Base-by-base conservation (phyloP, 2,888 invertebrate species). In the Rotaria sp. region DNA sequence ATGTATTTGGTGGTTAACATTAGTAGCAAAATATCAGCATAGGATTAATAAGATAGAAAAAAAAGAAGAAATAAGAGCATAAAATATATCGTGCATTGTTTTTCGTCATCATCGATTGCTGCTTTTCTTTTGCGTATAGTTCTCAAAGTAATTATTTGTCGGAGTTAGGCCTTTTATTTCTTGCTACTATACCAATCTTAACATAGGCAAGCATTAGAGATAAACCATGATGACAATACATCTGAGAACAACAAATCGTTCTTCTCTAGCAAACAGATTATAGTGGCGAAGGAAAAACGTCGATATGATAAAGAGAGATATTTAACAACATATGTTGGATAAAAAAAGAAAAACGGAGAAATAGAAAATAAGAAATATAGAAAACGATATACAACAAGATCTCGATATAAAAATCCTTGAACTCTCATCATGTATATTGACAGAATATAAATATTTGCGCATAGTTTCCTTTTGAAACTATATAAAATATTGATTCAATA, bases 221-320 rank as follows among this genome's bases (percentile, higher is more conserved):
- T 57, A 57, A 57, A 57, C 57, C 57, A 57, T 57, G n/a, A 57
- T n/a, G n/a, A n/a, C 57, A 57, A 57, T 57, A 11, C 24, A 26
- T 57, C n/a, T n/a, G 57, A 57, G 57, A 57, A 57, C 57, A 57
- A 57, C 57, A 57, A 57, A 57, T 57, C 57, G n/a, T 7, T 57
- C 24, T 57, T 57, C n/a, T n/a, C n/a, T 10, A 57, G 57, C n/a
- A 57, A 57, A n/a, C 24, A 57, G 57, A 57, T 57, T 57, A 24
- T 57, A 24, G 57, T 57, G 10, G 57, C 57, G 57, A 57, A n/a
- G n/a, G 57, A 57, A 57, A 57, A 57, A 57, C n/a, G 57, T 57
- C 57, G 57, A 57, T 57, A 57, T 57, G 57, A 57, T 57, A 57
- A 57, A 57, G 57, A 57, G 57, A 57, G n/a, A 57, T 57, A n/a